Evolutionary conservation across 1,140 invertebrate species (phyloP).

Genomic region (Drosophila ercepeae): DNA sequence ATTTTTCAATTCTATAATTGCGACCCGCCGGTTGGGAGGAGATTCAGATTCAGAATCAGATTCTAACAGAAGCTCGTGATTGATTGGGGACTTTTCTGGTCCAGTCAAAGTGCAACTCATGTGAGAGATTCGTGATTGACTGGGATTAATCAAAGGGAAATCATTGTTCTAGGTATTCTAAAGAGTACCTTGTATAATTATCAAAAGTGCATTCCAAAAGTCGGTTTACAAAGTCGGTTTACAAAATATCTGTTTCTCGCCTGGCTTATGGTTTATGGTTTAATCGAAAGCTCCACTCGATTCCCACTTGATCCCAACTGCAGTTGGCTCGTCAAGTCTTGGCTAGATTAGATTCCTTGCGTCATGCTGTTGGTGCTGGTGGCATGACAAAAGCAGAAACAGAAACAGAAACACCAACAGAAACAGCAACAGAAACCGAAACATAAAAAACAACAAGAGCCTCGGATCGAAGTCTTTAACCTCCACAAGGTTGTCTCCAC

Average conservation of each 20-base stretch:
- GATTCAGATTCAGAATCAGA: too few species aligned
- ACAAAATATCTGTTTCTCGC: neutral
- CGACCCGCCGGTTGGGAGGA: conserved; percentile 6
- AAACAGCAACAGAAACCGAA: neutral
- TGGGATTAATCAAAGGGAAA: neutral
- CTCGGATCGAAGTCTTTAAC: conserved; percentile 44
- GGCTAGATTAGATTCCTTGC: conserved; percentile 38
- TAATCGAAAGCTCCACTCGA: neutral
- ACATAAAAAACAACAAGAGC: conserved; percentile 4
- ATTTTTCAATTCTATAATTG: conserved; percentile 33
- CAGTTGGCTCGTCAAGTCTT: conserved; percentile 25
- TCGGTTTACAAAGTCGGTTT: too few species aligned
- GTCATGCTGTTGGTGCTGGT: conserved; percentile 15
- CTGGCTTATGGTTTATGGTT: conserved; percentile 1
- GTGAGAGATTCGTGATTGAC: conserved; percentile 19
- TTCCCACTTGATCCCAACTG: conserved; percentile 33
- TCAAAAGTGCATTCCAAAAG: conserved; percentile 21
- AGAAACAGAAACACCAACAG: neutral
- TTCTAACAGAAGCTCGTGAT: neutral
- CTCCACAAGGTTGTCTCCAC: conserved; percentile 35
- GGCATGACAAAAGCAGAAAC: conserved; percentile 9
- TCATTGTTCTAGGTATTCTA: too few species aligned
- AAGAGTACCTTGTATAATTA: neutral
- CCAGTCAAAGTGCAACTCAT: conserved; percentile 8
- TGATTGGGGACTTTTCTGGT: neutral